Base-by-base conservation (phyloP, 2,113 vertebrate species). In the Myiopsitta monachus region DNA sequence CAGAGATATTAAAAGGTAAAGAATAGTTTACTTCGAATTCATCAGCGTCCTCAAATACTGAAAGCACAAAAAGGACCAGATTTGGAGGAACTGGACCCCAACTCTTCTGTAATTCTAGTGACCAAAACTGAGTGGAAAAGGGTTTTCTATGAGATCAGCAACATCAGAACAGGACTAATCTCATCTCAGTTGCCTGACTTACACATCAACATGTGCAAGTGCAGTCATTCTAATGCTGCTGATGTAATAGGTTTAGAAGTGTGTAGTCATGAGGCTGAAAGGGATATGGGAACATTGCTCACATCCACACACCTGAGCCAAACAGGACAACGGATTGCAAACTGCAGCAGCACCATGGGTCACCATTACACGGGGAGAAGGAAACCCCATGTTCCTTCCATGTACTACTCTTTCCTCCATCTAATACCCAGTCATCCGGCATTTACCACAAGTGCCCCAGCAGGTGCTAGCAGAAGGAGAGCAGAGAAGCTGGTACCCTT, bases 331-430 rank as follows among this genome's bases (percentile, higher is more conserved):
- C 4, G 10, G 2, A 51, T 14, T 2, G 2, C 13, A 55, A 72
- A 16, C 10, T 0, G 3, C 59, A 61, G 80, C 2, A 7, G 68
- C 19, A 46, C 27, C 1, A 3, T 28, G 13, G 22, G 31, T 62
- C 41, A 31, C 41, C 30, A 14, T 3, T 11, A 66, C 31, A 31
- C 13, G 51, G 18, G 18, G 19, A 87, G 27, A 74, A 87, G 31
- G 54, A 86, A 86, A 74, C 69, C 3, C 6, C 41, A 31, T 0
- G 2, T 22, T 92, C 14, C 46, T 80, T 74, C 38, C 8, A 36
- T 23, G 38, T n/a, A 31, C 43, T 67, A 80, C 28, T 30, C n/a
- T 38, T 46, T 72, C 10, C 9, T 68, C 24, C 23, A 41, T 3
- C 41, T 17, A 36, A 23, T 55, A 41, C 11, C 44, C 49, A 47